A percentile compares a stretch with the other conserved stretches of the same genome.
Conservation (phyloP, 1,140 invertebrate species). For the Saxidomus purpurata region DNA sequence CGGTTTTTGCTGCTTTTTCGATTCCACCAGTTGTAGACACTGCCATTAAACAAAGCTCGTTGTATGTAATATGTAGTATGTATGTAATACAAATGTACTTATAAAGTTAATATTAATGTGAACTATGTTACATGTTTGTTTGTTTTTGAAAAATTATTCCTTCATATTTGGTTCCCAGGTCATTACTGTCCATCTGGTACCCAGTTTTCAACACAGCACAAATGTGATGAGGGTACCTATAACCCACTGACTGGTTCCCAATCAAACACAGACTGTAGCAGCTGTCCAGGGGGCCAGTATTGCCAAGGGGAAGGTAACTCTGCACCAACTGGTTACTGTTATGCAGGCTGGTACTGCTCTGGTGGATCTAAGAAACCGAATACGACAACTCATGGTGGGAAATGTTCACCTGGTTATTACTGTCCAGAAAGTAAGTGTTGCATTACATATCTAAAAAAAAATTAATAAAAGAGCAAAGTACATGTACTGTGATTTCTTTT, state of each 20-base stretch:
- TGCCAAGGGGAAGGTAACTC: conserved; percentile 80
- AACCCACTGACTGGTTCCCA: conserved; percentile 74
- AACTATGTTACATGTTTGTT: too few species aligned
- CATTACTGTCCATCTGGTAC: conserved; percentile 84
- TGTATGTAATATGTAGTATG: too few species aligned
- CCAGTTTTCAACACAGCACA: conserved; percentile 74
- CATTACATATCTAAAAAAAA: not conserved
- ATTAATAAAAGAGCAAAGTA: too few species aligned
- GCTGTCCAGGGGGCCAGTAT: conserved; percentile 81
- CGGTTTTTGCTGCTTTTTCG: too few species aligned
- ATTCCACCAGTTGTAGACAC: too few species aligned
- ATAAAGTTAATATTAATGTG: too few species aligned
- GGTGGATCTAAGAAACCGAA: conserved; percentile 77
- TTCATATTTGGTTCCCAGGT: too few species aligned
- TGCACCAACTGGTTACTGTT: conserved; percentile 80
- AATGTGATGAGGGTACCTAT: conserved; percentile 80
- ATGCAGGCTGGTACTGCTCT: conserved; percentile 82
- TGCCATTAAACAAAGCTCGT: too few species aligned
- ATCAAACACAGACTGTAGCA: conserved; percentile 70
- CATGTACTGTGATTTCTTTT: too few species aligned
- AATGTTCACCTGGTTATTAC: conserved; percentile 81
- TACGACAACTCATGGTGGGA: conserved; percentile 79
- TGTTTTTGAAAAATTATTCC: too few species aligned
- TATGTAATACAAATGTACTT: too few species aligned
- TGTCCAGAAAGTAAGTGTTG: conserved; percentile 79